Conservation (phyloP, 2,888 invertebrate genomes). For the Ophion costatus region DNA sequence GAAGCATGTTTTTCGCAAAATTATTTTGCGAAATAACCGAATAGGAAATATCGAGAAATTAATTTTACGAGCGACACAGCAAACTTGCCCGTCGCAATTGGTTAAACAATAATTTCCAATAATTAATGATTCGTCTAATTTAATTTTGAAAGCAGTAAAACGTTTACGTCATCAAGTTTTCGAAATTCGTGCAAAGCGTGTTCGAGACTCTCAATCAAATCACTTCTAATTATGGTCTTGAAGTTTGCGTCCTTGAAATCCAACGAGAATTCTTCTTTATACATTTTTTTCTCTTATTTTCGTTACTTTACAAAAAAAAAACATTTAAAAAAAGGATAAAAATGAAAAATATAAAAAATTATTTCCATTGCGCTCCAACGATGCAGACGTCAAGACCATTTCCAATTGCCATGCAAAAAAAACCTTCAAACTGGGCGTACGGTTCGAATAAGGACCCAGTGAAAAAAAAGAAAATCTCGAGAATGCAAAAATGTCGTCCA, state of each 20-base stretch:
- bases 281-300: too few species aligned
- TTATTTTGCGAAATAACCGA: neutral
- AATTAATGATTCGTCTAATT: neutral
- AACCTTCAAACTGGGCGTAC: neutral
- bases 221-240: neutral
- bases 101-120: neutral
- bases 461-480: neutral
- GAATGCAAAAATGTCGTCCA: slow-evolving; percentile 1
- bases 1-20: neutral
- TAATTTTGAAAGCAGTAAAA: neutral
- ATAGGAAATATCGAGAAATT: neutral
- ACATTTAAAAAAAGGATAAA: too few species aligned
- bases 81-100: neutral
- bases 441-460: neutral
- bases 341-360: too few species aligned
- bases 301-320: too few species aligned
- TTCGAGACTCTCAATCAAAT: neutral
- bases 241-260: too few species aligned
- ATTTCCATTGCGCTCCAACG: too few species aligned
- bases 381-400: neutral
- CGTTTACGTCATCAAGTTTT: neutral
- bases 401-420: neutral
- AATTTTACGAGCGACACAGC: neutral
- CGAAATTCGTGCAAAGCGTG: neutral
- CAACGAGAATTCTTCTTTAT: too few species aligned